A percentile compares a stretch with the other conserved stretches of the same genome.
phyloP scores from a whole-genome alignment of 1,140 invertebrate genomes.

The Coelopa frigida region DNA sequence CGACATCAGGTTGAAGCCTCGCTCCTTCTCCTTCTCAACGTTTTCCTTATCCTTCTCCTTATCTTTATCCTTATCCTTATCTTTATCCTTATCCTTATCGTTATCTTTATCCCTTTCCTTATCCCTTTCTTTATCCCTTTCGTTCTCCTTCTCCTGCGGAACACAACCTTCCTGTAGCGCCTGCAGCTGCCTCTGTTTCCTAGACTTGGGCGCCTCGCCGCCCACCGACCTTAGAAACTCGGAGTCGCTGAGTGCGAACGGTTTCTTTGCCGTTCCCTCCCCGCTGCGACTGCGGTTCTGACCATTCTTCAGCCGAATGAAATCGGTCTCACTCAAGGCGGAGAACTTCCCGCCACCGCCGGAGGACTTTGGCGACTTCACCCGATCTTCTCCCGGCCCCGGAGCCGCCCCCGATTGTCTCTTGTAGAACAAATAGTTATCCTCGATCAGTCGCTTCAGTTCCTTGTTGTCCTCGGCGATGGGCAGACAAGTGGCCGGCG shows the following conservation, averaged over 20 bases:
- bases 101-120: not conserved
- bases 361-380: not conserved
- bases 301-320: conserved; percentile 31
- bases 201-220: conserved; percentile 15
- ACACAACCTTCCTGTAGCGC: conserved; percentile 12
- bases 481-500: conserved; percentile 23
- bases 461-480: conserved; percentile 43
- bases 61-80: not conserved
- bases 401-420: conserved; percentile 22
- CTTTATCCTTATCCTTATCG: no score
- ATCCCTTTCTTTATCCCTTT: not conserved
- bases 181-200: conserved; percentile 16
- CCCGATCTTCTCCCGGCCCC: not conserved
- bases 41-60: no score
- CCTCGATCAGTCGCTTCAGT: conserved; percentile 42
- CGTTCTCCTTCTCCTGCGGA: not conserved
- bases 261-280: conserved; percentile 18
- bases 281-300: conserved; percentile 12
- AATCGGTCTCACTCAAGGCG: conserved; percentile 40
- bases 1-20: conserved; percentile 34
- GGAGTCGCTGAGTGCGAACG: conserved; percentile 37
- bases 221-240: conserved; percentile 34
- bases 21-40: conserved; percentile 22
- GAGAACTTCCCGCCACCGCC: conserved; percentile 18
- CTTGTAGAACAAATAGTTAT: conserved; percentile 42